A percentile compares a stretch with the other conserved stretches of the same genome.
Conservation (phyloP, 2,113 vertebrate genomes). For the Malurus melanocephalus region DNA sequence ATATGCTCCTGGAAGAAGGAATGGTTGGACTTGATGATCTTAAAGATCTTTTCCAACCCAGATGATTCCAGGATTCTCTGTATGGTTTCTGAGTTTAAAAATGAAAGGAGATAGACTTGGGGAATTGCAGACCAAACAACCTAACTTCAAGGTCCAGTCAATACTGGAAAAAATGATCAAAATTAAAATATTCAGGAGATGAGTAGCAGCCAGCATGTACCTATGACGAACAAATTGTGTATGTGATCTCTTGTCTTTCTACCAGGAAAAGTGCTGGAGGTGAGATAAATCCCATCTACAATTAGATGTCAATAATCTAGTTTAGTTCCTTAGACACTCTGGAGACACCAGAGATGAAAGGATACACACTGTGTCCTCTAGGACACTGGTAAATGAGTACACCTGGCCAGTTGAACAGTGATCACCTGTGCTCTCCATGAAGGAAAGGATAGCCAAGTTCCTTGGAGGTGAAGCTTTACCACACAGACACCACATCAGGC, state of each 20-base stretch:
- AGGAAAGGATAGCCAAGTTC: background rate
- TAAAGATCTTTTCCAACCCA: background rate
- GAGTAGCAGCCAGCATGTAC: background rate
- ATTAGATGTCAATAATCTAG: background rate
- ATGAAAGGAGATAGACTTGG: background rate
- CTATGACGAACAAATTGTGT: background rate
- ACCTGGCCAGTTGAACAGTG: background rate
- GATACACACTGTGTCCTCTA: background rate
- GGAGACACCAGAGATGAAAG: background rate
- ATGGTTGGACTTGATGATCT: background rate
- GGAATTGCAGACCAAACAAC: background rate
- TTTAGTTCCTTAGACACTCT: background rate
- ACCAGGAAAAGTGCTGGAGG: background rate
- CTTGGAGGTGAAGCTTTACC: background rate
- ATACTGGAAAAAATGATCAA: background rate
- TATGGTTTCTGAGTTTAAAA: background rate
- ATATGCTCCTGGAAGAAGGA: background rate
- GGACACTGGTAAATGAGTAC: background rate
- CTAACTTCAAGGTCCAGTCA: background rate
- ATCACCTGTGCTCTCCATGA: background rate
- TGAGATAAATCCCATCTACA: background rate
- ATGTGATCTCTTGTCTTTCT: background rate
- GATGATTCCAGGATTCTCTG: background rate
- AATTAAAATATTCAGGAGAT: background rate
- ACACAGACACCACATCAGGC: background rate